Conservation (phyloP, 92 coral and sea anemone species). For the Scolanthus callimorphus region DNA sequence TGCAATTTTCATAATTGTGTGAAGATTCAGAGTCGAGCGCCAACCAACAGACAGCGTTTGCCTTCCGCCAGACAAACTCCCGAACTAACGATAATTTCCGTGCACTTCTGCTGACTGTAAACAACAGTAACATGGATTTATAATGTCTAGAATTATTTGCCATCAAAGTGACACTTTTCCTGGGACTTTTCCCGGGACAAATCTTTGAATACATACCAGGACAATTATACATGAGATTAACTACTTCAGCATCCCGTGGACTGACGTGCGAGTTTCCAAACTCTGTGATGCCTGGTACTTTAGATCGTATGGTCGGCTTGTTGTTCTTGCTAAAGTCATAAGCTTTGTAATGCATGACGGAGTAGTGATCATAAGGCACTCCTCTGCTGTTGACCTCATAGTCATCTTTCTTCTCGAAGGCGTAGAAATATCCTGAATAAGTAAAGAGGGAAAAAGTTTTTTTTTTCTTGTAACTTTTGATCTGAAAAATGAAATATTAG, state of each 20-base stretch:
- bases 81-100: background rate
- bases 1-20: no score
- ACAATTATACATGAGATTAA: conserved; percentile 48
- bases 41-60: no score
- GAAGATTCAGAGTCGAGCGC: no score
- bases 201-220: conserved; percentile 47
- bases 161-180: background rate
- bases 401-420: conserved; percentile 38
- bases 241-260: conserved; percentile 44
- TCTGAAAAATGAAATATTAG: no score
- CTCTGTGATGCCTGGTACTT: conserved; percentile 18
- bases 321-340: conserved; percentile 43
- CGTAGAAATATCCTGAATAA: conserved; percentile 34
- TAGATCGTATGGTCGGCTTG: conserved; percentile 38
- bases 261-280: conserved; percentile 50
- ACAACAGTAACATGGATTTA: background rate
- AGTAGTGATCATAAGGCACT: conserved; percentile 52
- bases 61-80: background rate
- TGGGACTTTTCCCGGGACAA: no score
- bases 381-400: conserved; percentile 31
- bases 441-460: background rate
- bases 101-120: background rate
- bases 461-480: no score
- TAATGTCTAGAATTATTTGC: background rate
- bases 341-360: conserved; percentile 64